Conservation (phyloP, 2,797 vertebrate genomes). For the Poliocrania exsul region DNA sequence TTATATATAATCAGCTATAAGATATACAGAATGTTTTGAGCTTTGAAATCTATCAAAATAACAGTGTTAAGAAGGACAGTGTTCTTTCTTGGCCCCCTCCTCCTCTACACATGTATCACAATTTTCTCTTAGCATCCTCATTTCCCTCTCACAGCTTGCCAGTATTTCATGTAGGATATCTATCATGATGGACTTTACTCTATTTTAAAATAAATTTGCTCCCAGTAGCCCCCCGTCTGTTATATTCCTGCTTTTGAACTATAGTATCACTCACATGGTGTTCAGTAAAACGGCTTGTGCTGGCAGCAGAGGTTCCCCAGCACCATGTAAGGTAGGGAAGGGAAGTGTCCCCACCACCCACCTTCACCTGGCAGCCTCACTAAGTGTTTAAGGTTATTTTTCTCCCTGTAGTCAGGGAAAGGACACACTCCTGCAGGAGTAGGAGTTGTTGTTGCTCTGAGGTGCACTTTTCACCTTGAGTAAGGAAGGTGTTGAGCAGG, state of each 20-base stretch:
- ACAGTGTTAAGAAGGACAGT: neutral
- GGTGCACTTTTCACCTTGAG: neutral
- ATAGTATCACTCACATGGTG: rapidly evolving
- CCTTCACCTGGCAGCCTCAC: neutral
- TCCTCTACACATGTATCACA: neutral
- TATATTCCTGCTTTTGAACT: neutral
- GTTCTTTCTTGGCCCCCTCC: neutral
- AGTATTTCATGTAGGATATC: neutral
- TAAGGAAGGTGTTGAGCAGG: rapidly evolving
- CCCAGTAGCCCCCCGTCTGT: neutral
- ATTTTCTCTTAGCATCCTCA: neutral
- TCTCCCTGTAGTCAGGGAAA: neutral
- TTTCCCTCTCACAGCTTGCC: neutral
- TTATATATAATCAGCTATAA: neutral
- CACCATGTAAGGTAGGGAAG: neutral
- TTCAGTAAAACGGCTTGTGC: rapidly evolving
- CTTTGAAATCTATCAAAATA: neutral
- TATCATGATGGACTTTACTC: neutral
- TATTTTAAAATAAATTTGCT: neutral
- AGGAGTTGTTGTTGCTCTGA: rapidly evolving
- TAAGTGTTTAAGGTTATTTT: neutral
- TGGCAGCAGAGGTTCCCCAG: neutral
- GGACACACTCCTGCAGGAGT: neutral
- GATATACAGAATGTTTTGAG: neutral
- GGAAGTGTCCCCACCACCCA: neutral